phyloP scores from a whole-genome alignment of 35 echinoderm and acorn worm genomes.

The Patiria miniata region DNA sequence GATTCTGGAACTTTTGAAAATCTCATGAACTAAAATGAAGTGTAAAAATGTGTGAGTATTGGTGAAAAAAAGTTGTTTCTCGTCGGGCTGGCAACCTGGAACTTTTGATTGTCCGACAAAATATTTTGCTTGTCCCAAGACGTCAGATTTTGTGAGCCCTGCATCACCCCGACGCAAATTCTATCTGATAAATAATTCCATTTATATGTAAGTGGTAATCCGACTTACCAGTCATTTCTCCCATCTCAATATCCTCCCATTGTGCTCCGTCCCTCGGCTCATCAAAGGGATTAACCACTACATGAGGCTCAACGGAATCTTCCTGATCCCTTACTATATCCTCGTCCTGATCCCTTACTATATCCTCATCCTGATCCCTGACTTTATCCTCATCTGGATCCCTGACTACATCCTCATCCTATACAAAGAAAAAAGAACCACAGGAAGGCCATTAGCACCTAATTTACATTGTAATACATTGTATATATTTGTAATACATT shows the following conservation, averaged over 20 bases:
- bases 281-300: neutral
- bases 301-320: neutral
- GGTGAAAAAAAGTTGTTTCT: too few relatives aligned
- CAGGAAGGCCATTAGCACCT: neutral
- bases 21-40: too few relatives aligned
- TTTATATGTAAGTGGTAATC: neutral
- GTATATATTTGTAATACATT: too few relatives aligned
- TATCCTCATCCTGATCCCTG: neutral
- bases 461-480: neutral
- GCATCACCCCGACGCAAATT: too few relatives aligned
- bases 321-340: constrained; percentile 5
- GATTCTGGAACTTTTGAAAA: neutral
- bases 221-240: neutral
- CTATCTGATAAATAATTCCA: too few relatives aligned
- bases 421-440: neutral
- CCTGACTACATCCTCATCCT: neutral
- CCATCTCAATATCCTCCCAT: neutral
- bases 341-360: neutral
- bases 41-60: too few relatives aligned
- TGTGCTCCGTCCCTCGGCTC: neutral
- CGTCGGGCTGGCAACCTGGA: too few relatives aligned
- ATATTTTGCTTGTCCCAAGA: too few relatives aligned
- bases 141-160: too few relatives aligned
- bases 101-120: too few relatives aligned
- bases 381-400: neutral